These are phyloP conservation scores for Xiphydria camelus DNA, from an alignment of 2,888 invertebrate species.

Conservation along the genomic window DNA sequence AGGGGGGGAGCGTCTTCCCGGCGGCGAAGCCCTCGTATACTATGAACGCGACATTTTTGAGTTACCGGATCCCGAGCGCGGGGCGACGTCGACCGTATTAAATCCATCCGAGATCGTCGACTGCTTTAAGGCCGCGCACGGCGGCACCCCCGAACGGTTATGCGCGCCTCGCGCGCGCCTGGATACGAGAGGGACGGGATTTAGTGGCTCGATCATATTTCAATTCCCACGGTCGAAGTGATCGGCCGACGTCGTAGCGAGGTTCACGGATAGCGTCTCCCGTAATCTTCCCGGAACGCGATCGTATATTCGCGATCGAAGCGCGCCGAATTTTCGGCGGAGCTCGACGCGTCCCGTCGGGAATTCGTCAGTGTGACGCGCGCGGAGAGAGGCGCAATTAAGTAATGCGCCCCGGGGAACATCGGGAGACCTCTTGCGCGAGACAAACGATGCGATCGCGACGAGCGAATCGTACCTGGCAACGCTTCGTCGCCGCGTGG, in stretches of 20 bases:
- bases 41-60: conserved; percentile 40
- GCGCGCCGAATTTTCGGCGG: no score
- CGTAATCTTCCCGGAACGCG: no score
- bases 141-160: conserved; percentile 25
- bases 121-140: conserved; percentile 34
- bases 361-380: no score
- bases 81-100: conserved; percentile 45
- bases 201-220: conserved; percentile 39
- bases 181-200: conserved; percentile 25
- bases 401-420: conserved; percentile 38
- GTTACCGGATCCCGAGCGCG: conserved; percentile 37
- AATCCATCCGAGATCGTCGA: conserved; percentile 36
- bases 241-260: conserved; percentile 20
- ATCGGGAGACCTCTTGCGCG: no score
- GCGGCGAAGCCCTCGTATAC: no score
- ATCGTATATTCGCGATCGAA: no score
- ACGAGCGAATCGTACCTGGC: no score
- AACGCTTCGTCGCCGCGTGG: no score
- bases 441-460: no score
- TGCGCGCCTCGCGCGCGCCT: conserved; percentile 25
- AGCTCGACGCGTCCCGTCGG: no score
- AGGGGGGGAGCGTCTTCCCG: no score
- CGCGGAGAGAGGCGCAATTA: conserved; percentile 39
- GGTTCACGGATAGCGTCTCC: no score
- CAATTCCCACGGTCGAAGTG: conserved; percentile 26